Evolutionary conservation across 1,140 invertebrate species (phyloP), one percentile per base, ranked within the genome.

Genomic region (Samia ricini): DNA sequence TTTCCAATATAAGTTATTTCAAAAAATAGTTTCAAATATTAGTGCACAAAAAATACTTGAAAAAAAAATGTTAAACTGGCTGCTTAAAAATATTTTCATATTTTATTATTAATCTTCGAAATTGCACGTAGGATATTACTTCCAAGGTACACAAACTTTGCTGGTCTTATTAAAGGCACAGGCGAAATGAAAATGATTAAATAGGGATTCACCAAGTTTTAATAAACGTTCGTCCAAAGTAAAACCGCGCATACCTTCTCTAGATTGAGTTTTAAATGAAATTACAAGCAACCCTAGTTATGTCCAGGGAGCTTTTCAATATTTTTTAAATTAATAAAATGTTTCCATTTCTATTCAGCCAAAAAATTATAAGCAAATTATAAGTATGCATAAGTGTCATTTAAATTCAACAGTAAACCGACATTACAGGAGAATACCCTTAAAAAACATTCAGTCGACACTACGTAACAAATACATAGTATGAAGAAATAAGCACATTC

Each of bases 1-100:
- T 5, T 29, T 29, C 26, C 1, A 29, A 2, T 5, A 10, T 8
- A 10, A 29, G 6, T 2, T 29, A 29, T 29, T n/a, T 29, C 26
- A 29, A 26, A 4, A 26, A 26, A 26, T 26, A 26, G 3, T 26
- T 26, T 8, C 26, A 26, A 26, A 8, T 26, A 26, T 4, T 4
- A 26, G 3, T 26, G 8, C 8, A 26, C 3, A 26, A 4, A 26
- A 26, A 4, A 8, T 4, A 26, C 8, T 26, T 26, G 8, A 26
- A 26, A 26, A 77, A 69, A 72, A 26, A 4, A 26, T 26, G 8
- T 26, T 26, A 42, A 42, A 5, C 4, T 15, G 1, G 4, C 33
- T 72, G 63, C n/a, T 42, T 42, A 42, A 42, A 42, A 15, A 42
- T 42, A 42, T 42, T 15, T 42, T 15, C 10, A 15, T 15, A 15